Conservation (phyloP, 2,888 invertebrate species). For the Temnothorax rugatulus region DNA sequence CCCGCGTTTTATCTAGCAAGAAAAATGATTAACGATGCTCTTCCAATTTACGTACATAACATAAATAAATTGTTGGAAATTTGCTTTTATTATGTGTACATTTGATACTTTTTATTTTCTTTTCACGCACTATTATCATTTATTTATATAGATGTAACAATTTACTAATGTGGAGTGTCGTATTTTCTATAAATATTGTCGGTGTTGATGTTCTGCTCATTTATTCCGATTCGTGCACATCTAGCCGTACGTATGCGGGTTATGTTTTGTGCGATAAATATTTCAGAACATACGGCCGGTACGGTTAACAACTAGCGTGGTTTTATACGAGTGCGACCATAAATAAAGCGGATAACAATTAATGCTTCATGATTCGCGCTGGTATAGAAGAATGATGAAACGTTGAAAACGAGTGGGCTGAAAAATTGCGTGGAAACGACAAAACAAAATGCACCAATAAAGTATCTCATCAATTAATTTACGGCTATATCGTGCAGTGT, state of each 20-base stretch:
- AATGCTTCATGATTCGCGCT: slow-evolving; percentile 39
- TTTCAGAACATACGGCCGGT: slow-evolving; percentile 2
- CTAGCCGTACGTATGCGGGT: not conserved
- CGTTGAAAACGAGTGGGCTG: not conserved
- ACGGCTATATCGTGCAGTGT: not conserved
- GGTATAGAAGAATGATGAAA: slow-evolving; percentile 36
- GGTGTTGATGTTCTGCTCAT: not conserved
- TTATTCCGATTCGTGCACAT: slow-evolving; percentile 24
- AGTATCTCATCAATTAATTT: slow-evolving; percentile 55
- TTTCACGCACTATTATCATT: not conserved
- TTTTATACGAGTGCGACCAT: slow-evolving; percentile 28
- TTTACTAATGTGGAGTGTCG: not conserved
- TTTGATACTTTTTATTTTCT: not conserved
- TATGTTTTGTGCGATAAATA: slow-evolving; percentile 33
- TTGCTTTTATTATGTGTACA: not conserved
- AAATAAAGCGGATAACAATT: slow-evolving; percentile 52
- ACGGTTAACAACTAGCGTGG: slow-evolving; percentile 24
- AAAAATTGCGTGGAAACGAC: slow-evolving; percentile 48
- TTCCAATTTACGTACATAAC: not conserved
- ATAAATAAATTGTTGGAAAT: not conserved
- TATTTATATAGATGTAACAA: not conserved
- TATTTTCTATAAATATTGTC: not conserved
- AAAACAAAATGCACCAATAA: slow-evolving; percentile 44
- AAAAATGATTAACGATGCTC: not conserved
- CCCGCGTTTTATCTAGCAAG: not conserved